Percentiles rank a stretch among this genome's conserved stretches.
These are phyloP conservation scores for Drosophila rhopaloa DNA, from an alignment of 1,140 invertebrate genomes.

Conservation along the genomic window DNA sequence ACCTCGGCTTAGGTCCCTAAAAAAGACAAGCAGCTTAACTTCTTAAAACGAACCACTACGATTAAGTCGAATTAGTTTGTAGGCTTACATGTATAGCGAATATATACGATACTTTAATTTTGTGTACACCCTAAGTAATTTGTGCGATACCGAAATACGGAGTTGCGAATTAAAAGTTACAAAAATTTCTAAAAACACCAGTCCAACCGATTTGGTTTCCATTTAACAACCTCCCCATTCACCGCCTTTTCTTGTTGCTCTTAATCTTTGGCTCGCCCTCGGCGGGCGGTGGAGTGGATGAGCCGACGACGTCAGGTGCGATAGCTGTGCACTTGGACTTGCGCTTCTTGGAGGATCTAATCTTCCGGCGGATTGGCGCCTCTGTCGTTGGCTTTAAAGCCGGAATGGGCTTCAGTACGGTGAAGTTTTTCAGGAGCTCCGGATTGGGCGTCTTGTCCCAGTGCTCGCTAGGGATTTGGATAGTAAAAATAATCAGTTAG, in stretches of 20 bases:
- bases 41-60: slow-evolving; percentile 15
- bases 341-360: slow-evolving; percentile 2
- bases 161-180: slow-evolving; percentile 65
- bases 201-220: background rate
- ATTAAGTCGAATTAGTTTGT: slow-evolving; percentile 14
- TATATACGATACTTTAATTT: slow-evolving; percentile 50
- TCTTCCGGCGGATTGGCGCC: background rate
- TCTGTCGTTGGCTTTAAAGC: background rate
- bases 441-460: slow-evolving; percentile 58
- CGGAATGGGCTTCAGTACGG: slow-evolving; percentile 37
- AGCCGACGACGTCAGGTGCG: background rate
- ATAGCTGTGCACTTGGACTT: background rate
- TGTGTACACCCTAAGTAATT: slow-evolving; percentile 50
- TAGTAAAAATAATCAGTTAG: background rate
- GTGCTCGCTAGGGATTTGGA: slow-evolving; percentile 39
- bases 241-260: background rate
- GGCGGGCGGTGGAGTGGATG: background rate
- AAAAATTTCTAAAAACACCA: slow-evolving; percentile 46
- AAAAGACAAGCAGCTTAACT: slow-evolving; percentile 37
- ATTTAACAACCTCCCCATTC: background rate
- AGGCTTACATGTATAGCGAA: slow-evolving; percentile 37
- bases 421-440: slow-evolving; percentile 55
- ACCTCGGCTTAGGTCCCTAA: slow-evolving; percentile 25
- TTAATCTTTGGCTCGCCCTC: background rate
- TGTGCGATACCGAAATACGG: slow-evolving; percentile 58